phyloP scores from a whole-genome alignment of 2,797 vertebrate genomes.

The Typhlichthys eigenmanni region DNA sequence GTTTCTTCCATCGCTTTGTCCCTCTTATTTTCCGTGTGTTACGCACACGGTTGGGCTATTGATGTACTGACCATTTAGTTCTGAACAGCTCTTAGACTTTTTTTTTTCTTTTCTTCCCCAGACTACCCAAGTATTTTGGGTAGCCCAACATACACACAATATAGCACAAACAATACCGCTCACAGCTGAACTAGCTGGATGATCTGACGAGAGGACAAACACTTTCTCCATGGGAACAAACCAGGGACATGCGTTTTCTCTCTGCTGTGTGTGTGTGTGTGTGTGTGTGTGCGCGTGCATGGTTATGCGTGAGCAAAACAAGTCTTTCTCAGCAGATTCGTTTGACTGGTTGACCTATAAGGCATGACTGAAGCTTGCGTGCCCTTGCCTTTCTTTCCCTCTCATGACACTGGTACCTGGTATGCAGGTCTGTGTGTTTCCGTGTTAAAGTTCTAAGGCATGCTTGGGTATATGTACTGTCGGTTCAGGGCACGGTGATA shows the following conservation, averaged over 20 bases:
- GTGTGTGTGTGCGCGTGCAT: conserved; percentile 3
- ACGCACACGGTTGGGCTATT: no score
- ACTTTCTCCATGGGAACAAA: conserved; percentile 27
- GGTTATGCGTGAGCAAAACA: conserved; percentile 4
- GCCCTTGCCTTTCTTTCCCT: conserved; percentile 37
- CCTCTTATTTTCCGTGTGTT: no score
- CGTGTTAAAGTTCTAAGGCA: conserved; percentile 12
- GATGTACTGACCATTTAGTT: no score
- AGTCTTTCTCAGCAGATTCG: conserved; percentile 61
- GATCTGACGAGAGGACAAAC: conserved; percentile 9
- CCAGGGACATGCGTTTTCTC: conserved; percentile 18
- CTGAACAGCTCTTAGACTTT: no score
- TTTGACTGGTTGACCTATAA: conserved; percentile 61
- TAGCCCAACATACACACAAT: no score
- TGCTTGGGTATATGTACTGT: conserved; percentile 7
- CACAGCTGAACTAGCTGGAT: conserved; percentile 14
- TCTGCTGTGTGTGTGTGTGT: conserved; percentile 15
- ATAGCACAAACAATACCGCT: conserved; percentile 8
- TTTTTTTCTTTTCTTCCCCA: not conserved
- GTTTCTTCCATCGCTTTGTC: no score
- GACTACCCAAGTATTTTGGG: no score
- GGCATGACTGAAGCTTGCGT: conserved; percentile 58
- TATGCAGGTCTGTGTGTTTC: conserved; percentile 57
- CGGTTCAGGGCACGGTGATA: no score
- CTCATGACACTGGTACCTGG: conserved; percentile 62